Conservation (phyloP, 2,888 invertebrate genomes). For the Eupithecia dodoneata region DNA sequence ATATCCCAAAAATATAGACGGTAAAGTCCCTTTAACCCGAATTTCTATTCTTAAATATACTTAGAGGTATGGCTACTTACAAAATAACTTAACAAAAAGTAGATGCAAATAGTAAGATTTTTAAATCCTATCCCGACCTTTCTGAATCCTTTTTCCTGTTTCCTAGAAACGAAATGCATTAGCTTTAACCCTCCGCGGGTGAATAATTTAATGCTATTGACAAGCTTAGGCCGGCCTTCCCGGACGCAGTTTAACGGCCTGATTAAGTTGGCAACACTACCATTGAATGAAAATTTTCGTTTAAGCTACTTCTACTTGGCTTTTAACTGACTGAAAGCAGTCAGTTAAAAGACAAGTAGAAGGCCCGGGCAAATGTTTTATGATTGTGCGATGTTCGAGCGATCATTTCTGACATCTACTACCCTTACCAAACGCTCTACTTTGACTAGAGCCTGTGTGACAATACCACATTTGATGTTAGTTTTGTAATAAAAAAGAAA, state of each 20-base stretch:
- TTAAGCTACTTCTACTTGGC: neutral
- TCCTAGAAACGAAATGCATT: slow-evolving; percentile 12
- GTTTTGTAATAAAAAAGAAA: too few species aligned
- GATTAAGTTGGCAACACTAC: neutral
- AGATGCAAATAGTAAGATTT: neutral
- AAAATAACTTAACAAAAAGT: neutral
- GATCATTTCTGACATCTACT: neutral
- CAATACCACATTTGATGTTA: neutral
- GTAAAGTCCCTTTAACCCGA: neutral
- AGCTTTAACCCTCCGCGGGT: slow-evolving; percentile 14
- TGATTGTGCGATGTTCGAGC: neutral
- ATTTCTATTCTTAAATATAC: neutral
- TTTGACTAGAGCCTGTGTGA: neutral
- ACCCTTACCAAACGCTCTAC: neutral
- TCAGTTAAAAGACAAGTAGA: neutral
- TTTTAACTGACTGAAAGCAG: neutral
- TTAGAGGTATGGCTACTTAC: neutral
- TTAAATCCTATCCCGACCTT: slow-evolving; percentile 8
- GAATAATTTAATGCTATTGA: slow-evolving; percentile 23
- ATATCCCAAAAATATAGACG: too few species aligned
- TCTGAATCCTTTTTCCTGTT: slow-evolving; percentile 12
- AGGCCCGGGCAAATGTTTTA: neutral
- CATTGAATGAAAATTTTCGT: neutral
- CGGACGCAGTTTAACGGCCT: neutral
- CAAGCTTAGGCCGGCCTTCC: slow-evolving; percentile 13